Percentiles rank a stretch among this genome's conserved stretches.
Evolutionary conservation across 2,888 invertebrate genomes (phyloP).

Genomic region (Ceramica pisi): DNA sequence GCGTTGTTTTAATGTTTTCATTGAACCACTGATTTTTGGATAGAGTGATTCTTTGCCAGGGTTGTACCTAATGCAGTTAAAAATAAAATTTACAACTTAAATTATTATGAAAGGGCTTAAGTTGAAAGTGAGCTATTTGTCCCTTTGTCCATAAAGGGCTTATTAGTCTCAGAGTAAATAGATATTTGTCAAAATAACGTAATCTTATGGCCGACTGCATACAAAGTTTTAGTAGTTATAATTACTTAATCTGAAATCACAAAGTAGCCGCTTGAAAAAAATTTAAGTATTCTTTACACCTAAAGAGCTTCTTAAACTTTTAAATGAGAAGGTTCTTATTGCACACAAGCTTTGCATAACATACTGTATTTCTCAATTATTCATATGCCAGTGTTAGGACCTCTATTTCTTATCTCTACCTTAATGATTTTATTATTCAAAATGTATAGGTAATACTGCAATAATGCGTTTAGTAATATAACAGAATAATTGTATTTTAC

Average conservation of each 20-base stretch:
- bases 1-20: not conserved
- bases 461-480: conserved; percentile 16
- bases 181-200: conserved; percentile 2
- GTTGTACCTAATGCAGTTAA: not conserved
- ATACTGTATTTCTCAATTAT: conserved; percentile 18
- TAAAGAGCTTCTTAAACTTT: conserved; percentile 10
- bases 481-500: conserved; percentile 14
- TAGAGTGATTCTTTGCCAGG: too few relatives aligned
- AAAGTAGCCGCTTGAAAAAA: not conserved
- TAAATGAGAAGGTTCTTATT: conserved; percentile 8
- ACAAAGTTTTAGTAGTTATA: not conserved
- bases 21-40: not conserved
- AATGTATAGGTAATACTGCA: conserved; percentile 2
- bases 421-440: conserved; percentile 36
- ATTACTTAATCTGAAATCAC: not conserved
- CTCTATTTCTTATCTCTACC: conserved; percentile 5
- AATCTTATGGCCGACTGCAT: not conserved
- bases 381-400: not conserved
- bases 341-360: conserved; percentile 30
- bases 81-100: not conserved
- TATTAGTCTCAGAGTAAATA: not conserved
- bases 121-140: not conserved
- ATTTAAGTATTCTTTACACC: not conserved
- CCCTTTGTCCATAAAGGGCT: not conserved
- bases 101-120: not conserved